Evolutionary conservation across 2,888 invertebrate species (phyloP).

Genomic region (Nephrocerus scutellatus): DNA sequence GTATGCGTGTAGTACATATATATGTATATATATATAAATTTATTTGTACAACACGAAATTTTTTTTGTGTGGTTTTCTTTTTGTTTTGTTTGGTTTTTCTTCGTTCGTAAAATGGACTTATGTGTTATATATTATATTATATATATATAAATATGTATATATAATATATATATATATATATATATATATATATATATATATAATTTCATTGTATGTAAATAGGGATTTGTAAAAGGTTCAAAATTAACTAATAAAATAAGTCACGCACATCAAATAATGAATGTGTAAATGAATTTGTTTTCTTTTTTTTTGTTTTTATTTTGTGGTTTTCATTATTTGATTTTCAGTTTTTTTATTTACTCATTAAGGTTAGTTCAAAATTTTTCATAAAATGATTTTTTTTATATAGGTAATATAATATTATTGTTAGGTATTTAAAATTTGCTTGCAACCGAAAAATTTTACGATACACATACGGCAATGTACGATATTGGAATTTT

Average conservation of each 20-base stretch:
- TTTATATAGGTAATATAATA: conserved; percentile 7
- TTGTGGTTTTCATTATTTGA: conserved; percentile 16
- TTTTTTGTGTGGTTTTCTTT: conserved; percentile 15
- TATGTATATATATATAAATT: conserved; percentile 10
- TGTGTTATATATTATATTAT: conserved; percentile 17
- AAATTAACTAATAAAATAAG: conserved; percentile 26
- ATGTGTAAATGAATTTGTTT: conserved; percentile 34
- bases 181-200: conserved; percentile 29
- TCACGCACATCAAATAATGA: conserved; percentile 25
- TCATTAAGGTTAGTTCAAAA: conserved; percentile 22
- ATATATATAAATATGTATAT: conserved; percentile 8
- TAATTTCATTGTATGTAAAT: conserved; percentile 26
- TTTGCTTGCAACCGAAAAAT: too few relatives aligned
- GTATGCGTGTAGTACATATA: conserved; percentile 18
- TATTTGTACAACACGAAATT: conserved; percentile 7
- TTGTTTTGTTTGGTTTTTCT: conserved; percentile 22
- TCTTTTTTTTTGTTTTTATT: conserved; percentile 20
- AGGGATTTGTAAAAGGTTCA: conserved; percentile 27
- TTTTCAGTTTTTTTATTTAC: conserved; percentile 4
- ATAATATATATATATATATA: conserved; percentile 18
- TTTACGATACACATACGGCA: too few relatives aligned
- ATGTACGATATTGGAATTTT: too few relatives aligned
- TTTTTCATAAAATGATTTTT: conserved; percentile 2
- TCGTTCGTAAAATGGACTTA: conserved; percentile 27
- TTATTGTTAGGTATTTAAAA: conserved; percentile 8